Base-by-base conservation (phyloP, 2,797 vertebrate genomes). In the Setipinna tenuifilis region DNA sequence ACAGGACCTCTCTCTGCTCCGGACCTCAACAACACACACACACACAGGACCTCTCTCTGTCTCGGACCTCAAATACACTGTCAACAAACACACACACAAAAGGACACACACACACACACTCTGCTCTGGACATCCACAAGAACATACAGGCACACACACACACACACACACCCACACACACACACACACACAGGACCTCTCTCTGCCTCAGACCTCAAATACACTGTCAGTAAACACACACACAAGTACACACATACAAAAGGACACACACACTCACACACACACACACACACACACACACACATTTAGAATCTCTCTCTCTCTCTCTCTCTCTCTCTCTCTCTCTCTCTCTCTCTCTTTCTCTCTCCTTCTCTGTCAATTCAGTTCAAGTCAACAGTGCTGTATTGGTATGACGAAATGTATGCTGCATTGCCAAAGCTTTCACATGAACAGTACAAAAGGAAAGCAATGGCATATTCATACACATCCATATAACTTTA, bases 281-380 rank as follows among this genome's bases (percentile, higher is more conserved):
- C 65, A 71, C 25, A 71, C 62, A 12, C 25, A 31, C 65, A 71
- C 65, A 31, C 11, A 31, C 12, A 71, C 25, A 31, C 62, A 65
- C 62, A 28, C 25, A 31, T 10, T 23, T 14, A 10, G 50, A 54
- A 17, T 25, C 62, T 65, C 62, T 10, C 23, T 65, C n/a, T 65
- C 62, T 65, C 62, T 65, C 62, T 65, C 62, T 25, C n/a, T 65
- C 62, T 25, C 62, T 65, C 61, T 62, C 19, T 62, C 61, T 62
- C 61, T 62, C 61, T 62, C 61, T 62, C 61, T 62, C 21, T 62
- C 61, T n/a, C 61, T 62, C 61, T n/a, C 61, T n/a, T 21, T 62
- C 61, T 62, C 61, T 62, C 61, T 62, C 61, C 23, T 21, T n/a
- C 50, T 54, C 50, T 41, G 35, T 54, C 50, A 9, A 54, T 54